Conservation (phyloP, 2,113 vertebrate species). For the Cyanistes caeruleus region DNA sequence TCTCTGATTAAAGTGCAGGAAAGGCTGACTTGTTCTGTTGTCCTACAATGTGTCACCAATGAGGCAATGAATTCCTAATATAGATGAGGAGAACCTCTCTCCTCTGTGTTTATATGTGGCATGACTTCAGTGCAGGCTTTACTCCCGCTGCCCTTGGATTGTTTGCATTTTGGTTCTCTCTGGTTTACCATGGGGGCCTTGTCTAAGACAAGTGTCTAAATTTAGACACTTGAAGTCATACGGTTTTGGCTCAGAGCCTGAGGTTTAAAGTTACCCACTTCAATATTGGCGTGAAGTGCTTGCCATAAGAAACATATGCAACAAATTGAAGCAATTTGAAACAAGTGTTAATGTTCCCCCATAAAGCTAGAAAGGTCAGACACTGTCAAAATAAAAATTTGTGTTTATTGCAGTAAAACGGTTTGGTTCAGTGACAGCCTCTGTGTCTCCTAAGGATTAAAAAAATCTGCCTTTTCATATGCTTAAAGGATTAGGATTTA, state of each 20-base stretch:
- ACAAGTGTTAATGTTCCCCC: not conserved
- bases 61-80: slow-evolving; percentile 6
- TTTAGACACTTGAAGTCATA: slow-evolving; percentile 1
- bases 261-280: slow-evolving; percentile 15
- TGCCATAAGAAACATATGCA: not conserved
- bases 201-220: slow-evolving; percentile 10
- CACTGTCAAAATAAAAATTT: not conserved
- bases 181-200: not conserved
- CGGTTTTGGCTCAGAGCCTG: not conserved
- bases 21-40: not conserved
- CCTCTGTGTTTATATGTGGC: not conserved
- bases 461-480: not conserved
- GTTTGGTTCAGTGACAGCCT: not conserved
- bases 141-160: not conserved
- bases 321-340: not conserved
- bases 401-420: not conserved
- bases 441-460: not conserved
- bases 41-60: not conserved
- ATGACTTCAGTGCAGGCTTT: not conserved
- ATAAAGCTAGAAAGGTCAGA: not conserved
- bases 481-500: not conserved
- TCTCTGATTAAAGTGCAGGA: not conserved
- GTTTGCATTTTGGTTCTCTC: slow-evolving; percentile 9
- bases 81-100: not conserved
- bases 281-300: not conserved